Base-by-base conservation (phyloP, 2,888 invertebrate species). In the Opisthograptis luteolata region DNA sequence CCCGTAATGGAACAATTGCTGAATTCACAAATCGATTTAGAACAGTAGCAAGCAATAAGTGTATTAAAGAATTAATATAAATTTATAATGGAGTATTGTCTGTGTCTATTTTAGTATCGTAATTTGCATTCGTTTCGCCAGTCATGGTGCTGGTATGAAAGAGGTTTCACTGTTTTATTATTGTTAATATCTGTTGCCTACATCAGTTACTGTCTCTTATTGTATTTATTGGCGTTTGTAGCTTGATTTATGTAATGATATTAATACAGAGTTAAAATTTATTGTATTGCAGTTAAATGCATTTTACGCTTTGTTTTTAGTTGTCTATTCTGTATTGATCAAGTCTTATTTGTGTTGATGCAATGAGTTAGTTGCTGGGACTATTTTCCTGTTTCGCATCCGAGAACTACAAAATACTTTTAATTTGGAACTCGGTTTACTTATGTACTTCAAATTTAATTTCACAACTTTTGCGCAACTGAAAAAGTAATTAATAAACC, bases 11-110 rank as follows among this genome's bases (percentile, higher is more conserved):
- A 45, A 50, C 42, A 50, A 55, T 45, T 35, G 44, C 10, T 36
- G 15, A 34, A 47, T 52, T 47, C 49, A 46, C 46, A 47, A 50
- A 48, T 51, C 42, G 24, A 51, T 55, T 55, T 39, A 34, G 47
- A 43, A 55, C 22, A 34, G 44, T 37, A 35, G 28, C 39, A 30
- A 35, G 28, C 39, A 30, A 28, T 24, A 15, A 41, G 30, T 35
- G 19, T 27, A 27, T 15, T 35, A 39, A 28, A 9, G 27, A 46
- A 28, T 46, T 49, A 47, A 46, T 47, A 32, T n/a, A n/a, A n/a
- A n/a, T 27, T 44, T 46, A 37, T 36, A 31, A 54, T 48, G 20
- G 25, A 3, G 8, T 40, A 58, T 49, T 58, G 48, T 49, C 43
- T 9, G 13, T 1, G 3, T 9, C 30, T 42, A 44, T 35, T 51